These are phyloP conservation scores for Chaetura pelagica DNA, from an alignment of 2,113 vertebrate genomes.

Conservation along the genomic window DNA sequence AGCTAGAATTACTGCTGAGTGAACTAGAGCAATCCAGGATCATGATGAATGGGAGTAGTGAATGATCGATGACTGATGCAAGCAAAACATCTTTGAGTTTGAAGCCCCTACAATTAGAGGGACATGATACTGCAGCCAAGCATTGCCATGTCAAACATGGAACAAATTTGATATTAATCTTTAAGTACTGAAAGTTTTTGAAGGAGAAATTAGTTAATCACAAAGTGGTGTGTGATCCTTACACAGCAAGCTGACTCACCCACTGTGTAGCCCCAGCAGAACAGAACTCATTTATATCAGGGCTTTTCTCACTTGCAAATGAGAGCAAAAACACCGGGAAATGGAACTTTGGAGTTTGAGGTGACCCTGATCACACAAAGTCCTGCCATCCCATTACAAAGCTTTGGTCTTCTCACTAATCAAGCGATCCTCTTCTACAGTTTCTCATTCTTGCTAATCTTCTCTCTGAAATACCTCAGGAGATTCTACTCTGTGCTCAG, in stretches of 20 bases:
- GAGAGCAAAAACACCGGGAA: background rate
- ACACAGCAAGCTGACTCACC: background rate
- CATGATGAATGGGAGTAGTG: conserved; percentile 42
- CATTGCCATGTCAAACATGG: background rate
- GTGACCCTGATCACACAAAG: background rate
- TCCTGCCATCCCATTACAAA: background rate
- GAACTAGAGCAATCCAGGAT: background rate
- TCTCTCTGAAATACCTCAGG: background rate
- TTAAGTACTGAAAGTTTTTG: background rate
- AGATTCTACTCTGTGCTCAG: background rate
- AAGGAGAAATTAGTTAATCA: background rate
- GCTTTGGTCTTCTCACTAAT: background rate
- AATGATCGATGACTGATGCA: conserved; percentile 27
- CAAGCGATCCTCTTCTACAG: background rate
- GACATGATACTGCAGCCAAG: background rate
- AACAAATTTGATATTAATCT: background rate
- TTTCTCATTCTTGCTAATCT: background rate
- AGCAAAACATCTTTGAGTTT: conserved; percentile 14
- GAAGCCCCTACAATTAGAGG: conserved; percentile 21
- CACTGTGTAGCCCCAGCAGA: background rate
- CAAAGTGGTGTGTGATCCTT: background rate
- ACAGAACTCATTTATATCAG: background rate
- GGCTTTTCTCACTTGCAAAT: background rate
- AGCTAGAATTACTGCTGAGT: conserved; percentile 36
- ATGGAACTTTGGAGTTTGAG: background rate